Base-by-base conservation (phyloP, 2,888 invertebrate genomes). In the Agrotis clavis region DNA sequence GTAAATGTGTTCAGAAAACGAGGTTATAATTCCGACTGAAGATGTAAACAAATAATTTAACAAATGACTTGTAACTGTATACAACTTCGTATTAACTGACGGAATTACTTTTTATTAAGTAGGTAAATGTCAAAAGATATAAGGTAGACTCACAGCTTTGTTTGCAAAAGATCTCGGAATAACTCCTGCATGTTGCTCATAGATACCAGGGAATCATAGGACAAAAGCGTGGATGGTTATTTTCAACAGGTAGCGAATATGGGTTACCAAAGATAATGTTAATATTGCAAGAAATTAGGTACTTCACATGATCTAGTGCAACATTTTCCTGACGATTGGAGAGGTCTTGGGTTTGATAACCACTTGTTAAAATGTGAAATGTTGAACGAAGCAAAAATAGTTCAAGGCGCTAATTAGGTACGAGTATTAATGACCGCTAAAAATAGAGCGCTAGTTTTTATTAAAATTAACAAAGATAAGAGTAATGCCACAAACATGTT, bases 31-130 rank as follows among this genome's bases (percentile, higher is more conserved):
- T 74, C 65, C 53, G 53, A 18, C 64, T 62, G n/a, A 67, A 69
- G 72, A 75, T 56, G 78, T 82, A 85, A 85, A 86, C 82, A 86
- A 78, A 75, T 80, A 77, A 84, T 78, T 86, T 78, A 75, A 47
- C 50, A 54, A 71, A 25, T 64, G 59, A 72, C 59, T 57, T 77
- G 50, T 71, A 53, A 62, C 48, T 71, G 45, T 35, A 57, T 21
- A 62, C 18, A 57, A 21, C 48, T 57, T 45, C 45, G 51, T 48
- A 67, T 19, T 3, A n/a, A 66, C 25, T 18, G 61, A 70, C 53
- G 54, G 45, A 30, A 9, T 16, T 11, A 59, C 51, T 61, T 66
- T 64, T 57, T 54, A 67, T 25, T 25, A 25, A 25, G 25, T 25
- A 25, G 25, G 11, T 47, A 50, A 19, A 56, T 59, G 41, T 66